Percentiles rank a stretch among this genome's conserved stretches.
phyloP scores from a whole-genome alignment of 2,888 invertebrate genomes.

The Mystacides longicornis region DNA sequence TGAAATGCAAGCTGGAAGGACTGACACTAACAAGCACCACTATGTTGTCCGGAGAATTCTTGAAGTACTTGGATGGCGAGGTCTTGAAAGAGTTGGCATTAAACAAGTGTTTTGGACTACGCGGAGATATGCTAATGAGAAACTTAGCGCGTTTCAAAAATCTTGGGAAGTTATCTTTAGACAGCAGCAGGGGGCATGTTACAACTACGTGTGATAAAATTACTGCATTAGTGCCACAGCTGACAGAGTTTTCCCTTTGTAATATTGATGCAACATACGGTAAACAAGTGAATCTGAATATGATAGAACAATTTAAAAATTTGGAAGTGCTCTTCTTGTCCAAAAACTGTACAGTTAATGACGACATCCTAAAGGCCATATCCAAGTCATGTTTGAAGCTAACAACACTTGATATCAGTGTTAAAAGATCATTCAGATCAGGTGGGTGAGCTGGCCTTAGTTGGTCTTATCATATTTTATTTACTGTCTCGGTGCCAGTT shows the following conservation, averaged over 20 bases:
- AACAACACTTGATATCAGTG: slow-evolving; percentile 40
- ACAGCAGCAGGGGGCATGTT: slow-evolving; percentile 3
- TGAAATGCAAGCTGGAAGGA: slow-evolving; percentile 18
- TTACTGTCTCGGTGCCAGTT: neutral
- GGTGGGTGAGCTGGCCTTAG: neutral
- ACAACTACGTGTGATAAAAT: slow-evolving; percentile 28
- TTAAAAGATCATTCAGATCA: slow-evolving; percentile 1
- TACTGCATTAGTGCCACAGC: slow-evolving; percentile 35
- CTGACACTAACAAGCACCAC: slow-evolving; percentile 28
- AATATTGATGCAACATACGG: slow-evolving; percentile 31
- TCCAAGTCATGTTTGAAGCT: slow-evolving; percentile 42
- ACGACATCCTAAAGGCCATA: slow-evolving; percentile 46
- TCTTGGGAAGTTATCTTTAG: slow-evolving; percentile 11
- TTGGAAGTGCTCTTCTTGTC: slow-evolving; percentile 42
- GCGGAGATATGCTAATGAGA: neutral
- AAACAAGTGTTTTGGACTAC: slow-evolving; percentile 9
- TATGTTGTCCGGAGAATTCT: slow-evolving; percentile 26
- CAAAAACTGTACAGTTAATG: slow-evolving; percentile 43
- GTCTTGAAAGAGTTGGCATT: slow-evolving; percentile 12
- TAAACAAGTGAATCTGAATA: slow-evolving; percentile 35
- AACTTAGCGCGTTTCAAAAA: slow-evolving; percentile 6
- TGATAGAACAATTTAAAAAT: slow-evolving; percentile 38
- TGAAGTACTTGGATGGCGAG: slow-evolving; percentile 5
- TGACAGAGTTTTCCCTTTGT: slow-evolving; percentile 39
- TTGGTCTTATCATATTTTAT: neutral